Conservation (phyloP, 2,888 invertebrate genomes). For the Tryphoninae sp. region DNA sequence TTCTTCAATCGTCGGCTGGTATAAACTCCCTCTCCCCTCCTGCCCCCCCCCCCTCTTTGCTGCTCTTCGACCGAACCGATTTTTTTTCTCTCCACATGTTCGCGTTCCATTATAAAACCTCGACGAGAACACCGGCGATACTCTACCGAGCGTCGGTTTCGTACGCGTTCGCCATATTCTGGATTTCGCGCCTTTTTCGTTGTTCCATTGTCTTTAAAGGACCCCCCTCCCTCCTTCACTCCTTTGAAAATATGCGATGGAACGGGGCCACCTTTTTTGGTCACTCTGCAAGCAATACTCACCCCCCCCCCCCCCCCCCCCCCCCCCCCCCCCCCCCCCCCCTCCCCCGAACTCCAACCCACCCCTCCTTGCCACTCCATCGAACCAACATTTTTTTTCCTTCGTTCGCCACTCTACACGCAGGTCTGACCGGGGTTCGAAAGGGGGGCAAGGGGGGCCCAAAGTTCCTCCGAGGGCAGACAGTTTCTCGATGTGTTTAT, state of each 20-base stretch:
- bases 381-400: conserved; percentile 7
- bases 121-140: conserved; percentile 52
- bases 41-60: conserved; percentile 18
- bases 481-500: conserved; percentile 64
- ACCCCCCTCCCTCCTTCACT: background rate
- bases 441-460: background rate
- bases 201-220: conserved; percentile 62
- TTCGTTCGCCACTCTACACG: background rate
- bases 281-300: conserved; percentile 12
- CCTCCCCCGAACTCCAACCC: too few relatives aligned
- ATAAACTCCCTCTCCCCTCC: conserved; percentile 65
- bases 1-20: conserved; percentile 72
- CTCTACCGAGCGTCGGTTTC: conserved; percentile 40
- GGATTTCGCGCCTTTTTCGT: conserved; percentile 76
- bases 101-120: conserved; percentile 43
- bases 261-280: conserved; percentile 61
- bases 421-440: background rate
- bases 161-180: conserved; percentile 67
- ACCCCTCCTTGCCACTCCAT: background rate
- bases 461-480: conserved; percentile 43
- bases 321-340: too few relatives aligned
- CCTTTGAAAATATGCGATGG: conserved; percentile 25
- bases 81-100: background rate
- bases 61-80: conserved; percentile 31
- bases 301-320: background rate